Evolutionary conservation across 37 sponge, comb jelly and placozoan genomes (phyloP), one percentile per base, ranked within the genome.

Genomic region (Dysidea cf. avara): DNA sequence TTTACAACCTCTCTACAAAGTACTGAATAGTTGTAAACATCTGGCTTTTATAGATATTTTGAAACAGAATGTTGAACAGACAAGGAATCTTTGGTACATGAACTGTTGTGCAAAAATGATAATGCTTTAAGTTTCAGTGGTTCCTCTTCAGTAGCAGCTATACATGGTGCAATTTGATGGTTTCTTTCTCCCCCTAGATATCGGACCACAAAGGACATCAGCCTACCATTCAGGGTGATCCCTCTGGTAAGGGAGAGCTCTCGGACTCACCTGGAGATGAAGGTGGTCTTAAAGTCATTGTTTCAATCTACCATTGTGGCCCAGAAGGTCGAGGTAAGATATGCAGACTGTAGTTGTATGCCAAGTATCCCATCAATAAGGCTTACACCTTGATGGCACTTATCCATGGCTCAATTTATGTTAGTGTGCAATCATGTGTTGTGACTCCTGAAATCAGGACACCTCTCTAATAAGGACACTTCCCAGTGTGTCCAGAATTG

Each of bases 161-260:
- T 48, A 4, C 3, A 36, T 4, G 13, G 52, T 49, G 13, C 52
- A 49, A 18, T 16, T n/a, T n/a, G n/a, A n/a, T n/a, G n/a, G 3
- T 26, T 29, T n/a, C 17, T 16, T 57, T 22, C 25, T 38, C 75
- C 25, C 34, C 39, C 2, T 54, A 94, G 95, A 64, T 96, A 96
- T 49, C 87, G 97, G 17, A 92, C 93, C 4, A 96, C 97, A 13
- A 96, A 90, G 57, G 97, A 96, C 50, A 92, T 96, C 62, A 89
- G 82, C 43, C 80, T 92, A 13, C 97, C 97, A 21, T 92, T 96
- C 66, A 69, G 93, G 13, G 78, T 92, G 26, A 96, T 96, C 32
- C 97, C 97, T 14, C 67, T 96, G 11, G 91, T 96, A 1, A 51
- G 97, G 26, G 90, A 92, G 61, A 71, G 80, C 13, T 87, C 87